phyloP scores from a whole-genome alignment of 1,140 invertebrate species.

The Ips typographus region DNA sequence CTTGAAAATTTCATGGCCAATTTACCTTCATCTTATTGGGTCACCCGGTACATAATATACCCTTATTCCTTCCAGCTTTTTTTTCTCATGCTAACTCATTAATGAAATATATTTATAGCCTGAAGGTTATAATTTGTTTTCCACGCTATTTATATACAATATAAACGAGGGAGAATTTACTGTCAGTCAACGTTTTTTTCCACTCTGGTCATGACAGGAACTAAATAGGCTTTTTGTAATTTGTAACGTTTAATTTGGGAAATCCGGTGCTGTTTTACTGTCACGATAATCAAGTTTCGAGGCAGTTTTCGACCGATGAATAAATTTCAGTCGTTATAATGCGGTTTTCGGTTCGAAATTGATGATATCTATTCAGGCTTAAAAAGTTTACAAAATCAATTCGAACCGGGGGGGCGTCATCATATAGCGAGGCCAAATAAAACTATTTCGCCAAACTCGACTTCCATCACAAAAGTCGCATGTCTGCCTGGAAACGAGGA shows the following conservation, averaged over 20 bases:
- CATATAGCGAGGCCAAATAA: not conserved
- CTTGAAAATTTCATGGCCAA: too few relatives aligned
- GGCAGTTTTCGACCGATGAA: not conserved
- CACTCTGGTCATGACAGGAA: conserved; percentile 2
- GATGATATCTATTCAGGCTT: too few relatives aligned
- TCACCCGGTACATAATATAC: too few relatives aligned
- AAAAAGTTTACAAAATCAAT: not conserved
- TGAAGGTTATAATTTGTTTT: not conserved
- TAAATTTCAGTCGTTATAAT: not conserved
- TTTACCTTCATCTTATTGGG: too few relatives aligned
- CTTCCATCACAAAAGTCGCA: conserved; percentile 21
- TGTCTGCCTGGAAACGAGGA: conserved; percentile 17
- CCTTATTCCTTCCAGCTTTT: too few relatives aligned
- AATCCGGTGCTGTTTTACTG: too few relatives aligned
- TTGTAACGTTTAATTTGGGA: conserved; percentile 15
- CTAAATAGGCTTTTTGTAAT: conserved; percentile 10
- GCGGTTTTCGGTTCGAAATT: too few relatives aligned
- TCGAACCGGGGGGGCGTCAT: not conserved
- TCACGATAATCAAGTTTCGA: too few relatives aligned
- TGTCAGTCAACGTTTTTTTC: conserved; percentile 9
- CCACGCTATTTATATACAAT: too few relatives aligned
- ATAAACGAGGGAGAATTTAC: not conserved
- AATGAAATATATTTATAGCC: too few relatives aligned
- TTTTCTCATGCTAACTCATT: too few relatives aligned
- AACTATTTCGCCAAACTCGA: conserved; percentile 13